Base-by-base conservation (phyloP, 1,140 invertebrate genomes). In the Bombus difficillimus region DNA sequence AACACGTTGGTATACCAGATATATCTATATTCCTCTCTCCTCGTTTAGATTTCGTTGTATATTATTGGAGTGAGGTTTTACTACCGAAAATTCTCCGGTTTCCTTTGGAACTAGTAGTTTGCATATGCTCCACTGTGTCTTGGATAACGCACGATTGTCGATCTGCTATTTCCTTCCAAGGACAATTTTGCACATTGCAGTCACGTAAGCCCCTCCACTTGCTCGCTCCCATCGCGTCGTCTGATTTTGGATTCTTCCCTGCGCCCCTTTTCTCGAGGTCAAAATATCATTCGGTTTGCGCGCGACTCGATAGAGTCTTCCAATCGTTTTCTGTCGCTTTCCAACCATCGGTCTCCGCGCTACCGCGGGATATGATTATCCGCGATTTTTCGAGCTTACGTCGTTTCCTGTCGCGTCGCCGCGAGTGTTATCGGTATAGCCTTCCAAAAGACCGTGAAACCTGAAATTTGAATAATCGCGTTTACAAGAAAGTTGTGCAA, bases 161-260 rank as follows among this genome's bases (percentile, higher is more conserved):
- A 72, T 39, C 66, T 75, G 75, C 75, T 79, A 69, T 77, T 84
- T 79, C 82, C 82, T 84, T 37, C 62, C 68, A 72, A 84, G 47
- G 81, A 77, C 53, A 83, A 78, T 85, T 85, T 92, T 92, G 76
- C 86, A 91, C 80, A 94, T 94, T 93, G 83, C 92, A 93, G 92
- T 94, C 94, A 94, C 93, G 94, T 94, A 92, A 85, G 1, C 62
- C 75, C 84, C 90, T 86, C 83, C 83, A 82, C 82, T 83, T 83
- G 89, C 89, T 87, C 86, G 78, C 77, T 75, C 88, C 72, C 85
- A 80, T 88, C 71, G 83, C 82, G 1, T 53, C 47, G 47, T 53
- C 86, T 93, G 92, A 94, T 94, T 94, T 93, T 83, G 81, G 88
- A 94, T 94, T 94, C 93, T 91, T 89, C 83, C 74, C 86, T 79